Conservation (phyloP, 2,888 invertebrate genomes). For the Mactromeris polynyma region DNA sequence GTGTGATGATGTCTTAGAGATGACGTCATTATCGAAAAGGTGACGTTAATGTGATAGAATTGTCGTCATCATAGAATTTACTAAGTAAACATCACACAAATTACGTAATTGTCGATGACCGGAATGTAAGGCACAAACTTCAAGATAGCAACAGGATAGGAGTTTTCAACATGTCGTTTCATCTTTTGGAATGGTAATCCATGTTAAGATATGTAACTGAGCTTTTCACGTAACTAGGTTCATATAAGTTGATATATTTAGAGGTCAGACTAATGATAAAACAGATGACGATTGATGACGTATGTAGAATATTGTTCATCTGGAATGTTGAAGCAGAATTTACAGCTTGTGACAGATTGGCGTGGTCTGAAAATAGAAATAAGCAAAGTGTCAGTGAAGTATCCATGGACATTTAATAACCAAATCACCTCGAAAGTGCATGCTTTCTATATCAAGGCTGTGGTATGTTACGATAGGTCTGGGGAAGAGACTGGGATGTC, state of each 20-base stretch:
- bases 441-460: no score
- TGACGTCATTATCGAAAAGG: neutral
- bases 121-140: slow-evolving; percentile 5
- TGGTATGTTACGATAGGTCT: no score
- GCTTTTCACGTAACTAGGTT: slow-evolving; percentile 6
- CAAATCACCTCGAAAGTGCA: no score
- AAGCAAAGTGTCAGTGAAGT: no score
- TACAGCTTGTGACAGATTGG: neutral
- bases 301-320: neutral
- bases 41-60: neutral
- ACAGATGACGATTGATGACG: slow-evolving; percentile 10
- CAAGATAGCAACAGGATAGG: neutral
- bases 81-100: neutral
- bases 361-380: slow-evolving; percentile 1
- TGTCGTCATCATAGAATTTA: neutral
- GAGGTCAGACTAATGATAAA: slow-evolving; percentile 7
- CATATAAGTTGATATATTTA: slow-evolving; percentile 1
- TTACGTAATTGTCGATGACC: neutral
- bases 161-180: neutral
- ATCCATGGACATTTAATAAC: no score
- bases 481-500: no score
- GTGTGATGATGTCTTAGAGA: neutral
- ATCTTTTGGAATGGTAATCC: neutral
- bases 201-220: neutral
- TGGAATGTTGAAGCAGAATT: neutral